These are phyloP conservation scores for Fistularia tabacaria DNA, from an alignment of 2,797 vertebrate genomes.

Conservation along the genomic window DNA sequence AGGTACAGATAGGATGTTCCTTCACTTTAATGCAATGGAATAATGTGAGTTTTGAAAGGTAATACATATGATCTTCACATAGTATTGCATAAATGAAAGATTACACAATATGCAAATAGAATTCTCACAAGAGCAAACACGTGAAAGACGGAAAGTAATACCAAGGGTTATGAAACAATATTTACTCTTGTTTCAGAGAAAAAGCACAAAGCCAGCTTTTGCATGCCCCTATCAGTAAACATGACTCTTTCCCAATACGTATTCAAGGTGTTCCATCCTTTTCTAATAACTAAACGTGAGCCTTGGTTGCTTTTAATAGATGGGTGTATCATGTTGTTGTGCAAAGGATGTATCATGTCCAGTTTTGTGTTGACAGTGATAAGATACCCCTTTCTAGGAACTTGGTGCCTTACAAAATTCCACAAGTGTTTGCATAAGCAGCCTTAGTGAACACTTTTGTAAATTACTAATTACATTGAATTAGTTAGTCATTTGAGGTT, in stretches of 20 bases:
- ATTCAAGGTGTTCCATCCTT: constrained; percentile 34
- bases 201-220: constrained; percentile 34
- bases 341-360: constrained; percentile 17
- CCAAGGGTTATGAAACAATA: constrained; percentile 49
- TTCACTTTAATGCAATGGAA: not conserved
- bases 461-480: not conserved
- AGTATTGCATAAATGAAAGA: not conserved
- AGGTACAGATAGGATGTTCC: constrained; percentile 6
- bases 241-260: constrained; percentile 42
- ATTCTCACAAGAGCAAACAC: constrained; percentile 21
- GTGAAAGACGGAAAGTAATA: constrained; percentile 41
- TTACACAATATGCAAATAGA: constrained; percentile 16
- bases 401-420: constrained; percentile 11
- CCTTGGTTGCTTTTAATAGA: constrained; percentile 9
- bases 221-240: constrained; percentile 36
- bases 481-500: not conserved
- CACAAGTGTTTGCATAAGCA: constrained; percentile 5
- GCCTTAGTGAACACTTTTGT: not conserved
- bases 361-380: constrained; percentile 7
- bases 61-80: too few species aligned
- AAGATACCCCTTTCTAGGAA: constrained; percentile 26
- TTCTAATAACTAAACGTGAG: too few species aligned
- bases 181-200: constrained; percentile 43
- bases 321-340: constrained; percentile 19
- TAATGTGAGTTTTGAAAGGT: not conserved